Evolutionary conservation across 2,797 vertebrate genomes (phyloP).

Genomic region (Scolopax bukidnonensis): DNA sequence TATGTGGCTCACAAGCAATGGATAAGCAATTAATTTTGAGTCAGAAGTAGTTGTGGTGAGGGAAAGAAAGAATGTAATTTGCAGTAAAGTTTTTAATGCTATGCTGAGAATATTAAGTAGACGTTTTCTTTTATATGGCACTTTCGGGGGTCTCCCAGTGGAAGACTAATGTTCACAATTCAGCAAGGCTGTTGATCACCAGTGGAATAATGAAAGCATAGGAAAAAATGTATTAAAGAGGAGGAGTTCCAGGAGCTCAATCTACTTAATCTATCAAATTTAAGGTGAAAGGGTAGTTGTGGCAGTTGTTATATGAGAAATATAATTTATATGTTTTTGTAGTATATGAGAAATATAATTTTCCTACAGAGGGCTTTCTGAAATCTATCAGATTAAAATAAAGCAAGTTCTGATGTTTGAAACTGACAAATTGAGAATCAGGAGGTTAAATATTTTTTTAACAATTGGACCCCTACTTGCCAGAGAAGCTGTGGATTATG

Average conservation of each 20-base stretch:
- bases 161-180: slow-evolving; percentile 19
- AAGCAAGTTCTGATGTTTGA: not conserved
- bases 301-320: not conserved
- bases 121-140: not conserved
- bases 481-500: not conserved
- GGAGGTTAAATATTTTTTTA: not conserved
- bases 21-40: not conserved
- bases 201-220: slow-evolving; percentile 24
- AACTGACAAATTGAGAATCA: not conserved
- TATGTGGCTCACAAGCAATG: not conserved
- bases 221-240: slow-evolving; percentile 8
- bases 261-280: slow-evolving; percentile 1
- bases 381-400: not conserved
- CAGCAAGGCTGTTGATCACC: slow-evolving; percentile 1
- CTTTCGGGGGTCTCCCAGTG: not conserved
- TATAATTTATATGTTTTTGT: not conserved
- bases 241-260: not conserved
- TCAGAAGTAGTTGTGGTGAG: not conserved
- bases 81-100: not conserved
- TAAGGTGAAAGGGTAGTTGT: not conserved
- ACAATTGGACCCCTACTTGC: not conserved
- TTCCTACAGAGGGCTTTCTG: not conserved
- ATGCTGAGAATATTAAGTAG: slow-evolving; percentile 22
- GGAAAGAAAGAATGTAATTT: not conserved
- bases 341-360: not conserved